phyloP scores from a whole-genome alignment of 2,888 invertebrate genomes.

The Drosophila fulvimacula region DNA sequence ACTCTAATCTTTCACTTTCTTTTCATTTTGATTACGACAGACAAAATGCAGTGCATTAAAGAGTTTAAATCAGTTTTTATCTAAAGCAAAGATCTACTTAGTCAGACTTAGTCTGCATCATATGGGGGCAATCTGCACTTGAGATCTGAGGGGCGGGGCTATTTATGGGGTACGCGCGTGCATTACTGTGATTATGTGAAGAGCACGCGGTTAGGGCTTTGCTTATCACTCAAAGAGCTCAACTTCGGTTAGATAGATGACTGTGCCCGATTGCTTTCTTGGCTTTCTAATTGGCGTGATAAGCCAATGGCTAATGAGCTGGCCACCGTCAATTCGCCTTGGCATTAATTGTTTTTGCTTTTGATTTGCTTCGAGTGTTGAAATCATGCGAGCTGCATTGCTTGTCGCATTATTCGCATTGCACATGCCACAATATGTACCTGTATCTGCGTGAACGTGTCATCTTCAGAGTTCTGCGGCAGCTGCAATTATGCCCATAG shows the following conservation, averaged over 20 bases:
- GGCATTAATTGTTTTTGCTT: slow-evolving; percentile 46
- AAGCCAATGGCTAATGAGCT: slow-evolving; percentile 22
- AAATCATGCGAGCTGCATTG: slow-evolving; percentile 33
- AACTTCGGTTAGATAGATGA: slow-evolving; percentile 22
- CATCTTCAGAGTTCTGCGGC: slow-evolving; percentile 33
- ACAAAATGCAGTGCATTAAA: neutral
- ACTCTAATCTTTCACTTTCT: slow-evolving; percentile 12
- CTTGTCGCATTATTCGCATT: slow-evolving; percentile 54
- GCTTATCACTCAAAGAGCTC: slow-evolving; percentile 41
- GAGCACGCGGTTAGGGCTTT: slow-evolving; percentile 32
- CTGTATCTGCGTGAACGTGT: slow-evolving; percentile 50
- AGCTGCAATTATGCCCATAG: slow-evolving; percentile 33
- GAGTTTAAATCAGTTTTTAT: neutral
- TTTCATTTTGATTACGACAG: neutral
- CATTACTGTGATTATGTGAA: slow-evolving; percentile 28
- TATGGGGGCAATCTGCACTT: neutral
- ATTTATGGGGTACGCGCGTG: slow-evolving; percentile 5
- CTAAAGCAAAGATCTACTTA: slow-evolving; percentile 5
- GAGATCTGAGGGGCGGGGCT: neutral
- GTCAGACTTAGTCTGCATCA: slow-evolving; percentile 19
- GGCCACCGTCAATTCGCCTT: slow-evolving; percentile 48
- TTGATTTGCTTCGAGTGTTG: slow-evolving; percentile 1
- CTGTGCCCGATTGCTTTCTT: slow-evolving; percentile 37
- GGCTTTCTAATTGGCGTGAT: slow-evolving; percentile 52
- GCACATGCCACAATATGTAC: slow-evolving; percentile 19